phyloP scores from a whole-genome alignment of 2,113 vertebrate species.

The Sylvicapra grimmia region DNA sequence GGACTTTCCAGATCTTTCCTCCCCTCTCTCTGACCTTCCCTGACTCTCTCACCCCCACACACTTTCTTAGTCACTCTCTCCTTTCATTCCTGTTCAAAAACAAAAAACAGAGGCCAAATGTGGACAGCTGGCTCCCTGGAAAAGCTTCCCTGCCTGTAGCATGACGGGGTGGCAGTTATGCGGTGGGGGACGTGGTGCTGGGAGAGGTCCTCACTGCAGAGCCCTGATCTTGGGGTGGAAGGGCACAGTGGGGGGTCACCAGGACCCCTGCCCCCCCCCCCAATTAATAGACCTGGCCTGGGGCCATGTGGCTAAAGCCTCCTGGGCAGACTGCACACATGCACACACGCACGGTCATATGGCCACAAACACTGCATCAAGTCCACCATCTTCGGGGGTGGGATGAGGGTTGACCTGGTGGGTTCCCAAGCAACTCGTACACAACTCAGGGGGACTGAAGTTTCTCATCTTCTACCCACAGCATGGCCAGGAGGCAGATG shows the following conservation, averaged over 20 bases:
- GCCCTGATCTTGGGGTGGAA: neutral
- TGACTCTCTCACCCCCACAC: neutral
- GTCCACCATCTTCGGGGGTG: rapidly evolving
- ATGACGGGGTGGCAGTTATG: slow-evolving; percentile 1
- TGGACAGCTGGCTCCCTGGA: slow-evolving; percentile 77
- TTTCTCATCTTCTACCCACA: neutral
- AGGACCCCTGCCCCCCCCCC: neutral
- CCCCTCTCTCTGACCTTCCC: slow-evolving; percentile 30
- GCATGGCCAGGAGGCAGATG: neutral
- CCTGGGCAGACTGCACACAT: rapidly evolving
- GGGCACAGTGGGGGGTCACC: neutral
- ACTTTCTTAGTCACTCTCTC: slow-evolving; percentile 50
- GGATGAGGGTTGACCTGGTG: neutral
- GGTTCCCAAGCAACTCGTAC: neutral
- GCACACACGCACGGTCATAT: rapidly evolving
- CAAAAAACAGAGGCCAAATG: slow-evolving; percentile 68
- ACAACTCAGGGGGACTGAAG: too few species aligned
- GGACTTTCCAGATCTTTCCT: slow-evolving; percentile 48
- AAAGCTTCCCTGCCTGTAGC: slow-evolving; percentile 58
- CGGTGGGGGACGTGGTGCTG: neutral
- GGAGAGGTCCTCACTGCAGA: slow-evolving; percentile 58
- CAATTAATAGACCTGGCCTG: neutral
- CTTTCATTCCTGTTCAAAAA: slow-evolving; percentile 67
- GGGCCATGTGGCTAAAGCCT: neutral
- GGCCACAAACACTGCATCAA: neutral